Evolutionary conservation across 1,140 invertebrate genomes (phyloP).

Genomic region (Cherax quadricarinatus): DNA sequence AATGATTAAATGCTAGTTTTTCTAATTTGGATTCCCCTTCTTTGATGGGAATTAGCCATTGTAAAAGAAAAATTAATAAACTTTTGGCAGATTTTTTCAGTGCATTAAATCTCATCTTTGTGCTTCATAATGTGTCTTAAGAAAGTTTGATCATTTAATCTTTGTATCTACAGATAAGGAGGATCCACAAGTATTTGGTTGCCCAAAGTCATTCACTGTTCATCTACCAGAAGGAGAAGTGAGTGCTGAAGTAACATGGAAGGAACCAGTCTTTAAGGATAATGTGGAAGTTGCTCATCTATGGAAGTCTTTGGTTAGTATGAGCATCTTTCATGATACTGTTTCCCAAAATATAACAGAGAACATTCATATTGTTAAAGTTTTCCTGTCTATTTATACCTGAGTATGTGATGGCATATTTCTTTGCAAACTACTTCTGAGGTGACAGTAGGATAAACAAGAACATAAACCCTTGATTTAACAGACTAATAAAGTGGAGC

Average conservation of each 20-base stretch:
- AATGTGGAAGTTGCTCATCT: constrained; percentile 81
- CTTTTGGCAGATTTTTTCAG: background rate
- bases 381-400: too few species aligned
- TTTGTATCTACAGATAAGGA: constrained; percentile 78
- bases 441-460: too few species aligned
- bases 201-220: constrained; percentile 83
- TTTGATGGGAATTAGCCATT: too few species aligned
- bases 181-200: constrained; percentile 80
- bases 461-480: too few species aligned
- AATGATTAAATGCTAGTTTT: too few species aligned
- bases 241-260: constrained; percentile 81
- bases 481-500: too few species aligned
- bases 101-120: background rate
- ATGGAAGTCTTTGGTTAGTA: constrained; percentile 82
- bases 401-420: too few species aligned
- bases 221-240: constrained; percentile 79
- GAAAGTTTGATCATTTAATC: background rate
- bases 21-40: too few species aligned
- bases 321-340: too few species aligned
- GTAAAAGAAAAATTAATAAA: background rate
- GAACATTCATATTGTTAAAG: too few species aligned
- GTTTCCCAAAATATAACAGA: too few species aligned
- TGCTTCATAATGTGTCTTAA: background rate
- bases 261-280: constrained; percentile 83
- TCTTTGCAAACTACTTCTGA: too few species aligned